A percentile compares a stretch with the other conserved stretches of the same genome.
phyloP scores from a whole-genome alignment of 2,113 vertebrate species.

The Trichechus manatus region DNA sequence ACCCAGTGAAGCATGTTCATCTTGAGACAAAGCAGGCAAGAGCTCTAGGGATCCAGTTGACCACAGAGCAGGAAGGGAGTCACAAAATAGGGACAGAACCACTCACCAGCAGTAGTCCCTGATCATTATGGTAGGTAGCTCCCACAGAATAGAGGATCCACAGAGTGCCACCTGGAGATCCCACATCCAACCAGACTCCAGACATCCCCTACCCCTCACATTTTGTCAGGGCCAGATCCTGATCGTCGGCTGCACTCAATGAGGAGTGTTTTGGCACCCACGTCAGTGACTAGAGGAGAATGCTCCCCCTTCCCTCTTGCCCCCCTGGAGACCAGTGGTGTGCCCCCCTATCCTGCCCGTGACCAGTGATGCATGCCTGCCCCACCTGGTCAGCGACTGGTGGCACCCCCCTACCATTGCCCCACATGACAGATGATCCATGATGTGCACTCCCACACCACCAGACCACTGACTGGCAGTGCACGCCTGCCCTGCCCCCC shows the following conservation, averaged over 20 bases:
- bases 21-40: no score
- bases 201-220: neutral
- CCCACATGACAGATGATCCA: no score
- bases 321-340: neutral
- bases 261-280: neutral
- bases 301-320: neutral
- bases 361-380: no score
- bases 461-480: no score
- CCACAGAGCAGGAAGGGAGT: neutral
- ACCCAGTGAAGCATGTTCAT: no score
- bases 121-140: neutral
- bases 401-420: no score
- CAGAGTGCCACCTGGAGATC: neutral
- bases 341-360: neutral
- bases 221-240: neutral
- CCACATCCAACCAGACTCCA: neutral
- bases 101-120: neutral
- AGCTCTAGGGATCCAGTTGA: neutral
- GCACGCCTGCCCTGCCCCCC: no score
- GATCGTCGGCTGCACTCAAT: neutral
- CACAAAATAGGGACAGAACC: neutral
- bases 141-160: neutral
- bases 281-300: neutral
- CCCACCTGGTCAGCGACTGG: neutral
- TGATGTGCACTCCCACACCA: no score